Evolutionary conservation across 2,113 vertebrate genomes (phyloP).

Genomic region (Elephantulus edwardii): DNA sequence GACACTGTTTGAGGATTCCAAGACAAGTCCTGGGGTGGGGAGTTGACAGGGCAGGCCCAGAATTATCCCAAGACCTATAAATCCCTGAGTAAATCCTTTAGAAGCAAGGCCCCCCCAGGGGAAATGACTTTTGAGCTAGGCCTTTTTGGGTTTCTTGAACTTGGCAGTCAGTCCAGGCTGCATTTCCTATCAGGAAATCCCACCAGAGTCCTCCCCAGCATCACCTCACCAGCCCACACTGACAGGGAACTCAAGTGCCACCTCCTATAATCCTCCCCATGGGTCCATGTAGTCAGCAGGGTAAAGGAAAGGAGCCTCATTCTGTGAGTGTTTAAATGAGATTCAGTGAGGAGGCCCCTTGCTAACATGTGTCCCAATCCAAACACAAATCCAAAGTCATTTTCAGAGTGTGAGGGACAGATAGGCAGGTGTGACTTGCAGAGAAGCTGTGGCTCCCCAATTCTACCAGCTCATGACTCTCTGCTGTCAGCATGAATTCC

Average conservation of each 20-base stretch:
- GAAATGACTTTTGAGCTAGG: too few relatives aligned
- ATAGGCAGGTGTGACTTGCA: accelerated
- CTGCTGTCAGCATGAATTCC: background rate
- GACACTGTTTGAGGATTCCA: background rate
- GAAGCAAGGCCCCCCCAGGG: background rate
- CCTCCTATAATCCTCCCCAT: background rate
- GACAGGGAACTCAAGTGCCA: background rate
- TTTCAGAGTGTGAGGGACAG: background rate
- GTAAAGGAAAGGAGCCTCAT: too few relatives aligned
- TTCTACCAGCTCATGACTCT: background rate
- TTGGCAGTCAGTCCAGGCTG: background rate
- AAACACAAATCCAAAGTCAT: background rate
- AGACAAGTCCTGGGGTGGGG: background rate
- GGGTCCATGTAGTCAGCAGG: background rate
- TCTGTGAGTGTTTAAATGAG: background rate
- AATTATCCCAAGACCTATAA: background rate
- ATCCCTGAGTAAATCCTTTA: background rate
- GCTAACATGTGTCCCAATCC: background rate
- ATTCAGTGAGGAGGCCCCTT: background rate
- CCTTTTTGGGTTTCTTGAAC: background rate
- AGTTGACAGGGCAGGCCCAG: accelerated
- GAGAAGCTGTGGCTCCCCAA: background rate
- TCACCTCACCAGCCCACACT: background rate
- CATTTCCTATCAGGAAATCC: background rate
- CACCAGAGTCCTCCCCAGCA: too few relatives aligned